Evolutionary conservation across 2,113 vertebrate species (phyloP), one percentile per base, ranked within the genome.

Genomic region (Antigone vipio): DNA sequence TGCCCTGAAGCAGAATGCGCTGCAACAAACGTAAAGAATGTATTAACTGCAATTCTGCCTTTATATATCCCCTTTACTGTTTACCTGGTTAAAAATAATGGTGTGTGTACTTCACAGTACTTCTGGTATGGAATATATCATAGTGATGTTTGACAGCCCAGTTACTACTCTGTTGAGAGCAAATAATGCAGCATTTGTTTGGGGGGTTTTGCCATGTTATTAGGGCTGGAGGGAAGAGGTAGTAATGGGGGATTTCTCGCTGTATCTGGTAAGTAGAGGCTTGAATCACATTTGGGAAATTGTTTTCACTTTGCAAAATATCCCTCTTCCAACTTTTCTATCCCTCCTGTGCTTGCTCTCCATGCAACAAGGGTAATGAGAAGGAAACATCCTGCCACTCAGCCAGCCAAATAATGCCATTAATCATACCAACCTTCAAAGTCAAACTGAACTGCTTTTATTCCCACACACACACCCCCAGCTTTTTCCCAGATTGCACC

Each of bases 51-150:
- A 83, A 19, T 23, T 72, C 63, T 82, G 72, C 32, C 22, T 75
- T 77, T 71, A 22, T 59, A 11, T 19, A 45, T 7, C 15, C 29
- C 14, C 35, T 45, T 64, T 38, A 22, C 24, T 56, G 3, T 75
- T 92, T 32, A 66, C n/a, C 66, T 82, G 40, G 44, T 62, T 73
- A 59, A 88, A 95, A 94, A 76, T 68, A 78, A 22, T 18, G 14
- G 2, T 45, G 44, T 42, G 17, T 47, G 7, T 29, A 19, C 56
- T 78, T 84, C 34, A 47, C 52, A 56, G 53, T 42, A 42, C 14
- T 64, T 88, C n/a, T 11, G 42, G 32, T 27, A 59, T 6, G 35
- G 17, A 47, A 69, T 66, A 79, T 21, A 35, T 44, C 53, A 21
- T 3, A 44, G 5, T 23, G 40, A 16, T 62, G 29, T 62, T 94